These are phyloP conservation scores for Lasioglossum figueresi DNA, from an alignment of 2,888 invertebrate species.

Conservation along the genomic window DNA sequence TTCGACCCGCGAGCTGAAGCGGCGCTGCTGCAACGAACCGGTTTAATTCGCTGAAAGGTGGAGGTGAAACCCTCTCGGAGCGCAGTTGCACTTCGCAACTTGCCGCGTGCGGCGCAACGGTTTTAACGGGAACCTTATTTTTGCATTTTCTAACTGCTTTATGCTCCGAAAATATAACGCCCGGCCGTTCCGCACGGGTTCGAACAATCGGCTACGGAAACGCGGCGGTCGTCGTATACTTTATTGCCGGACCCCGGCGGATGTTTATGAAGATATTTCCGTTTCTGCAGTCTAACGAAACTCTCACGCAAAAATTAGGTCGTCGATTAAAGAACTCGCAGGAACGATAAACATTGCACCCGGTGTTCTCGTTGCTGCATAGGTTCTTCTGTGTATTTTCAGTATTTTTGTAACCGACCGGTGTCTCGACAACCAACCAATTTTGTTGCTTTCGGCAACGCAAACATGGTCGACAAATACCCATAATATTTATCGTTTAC, in stretches of 20 bases:
- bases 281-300: neutral
- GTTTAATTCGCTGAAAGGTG: conserved; percentile 15
- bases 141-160: neutral
- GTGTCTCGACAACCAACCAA: neutral
- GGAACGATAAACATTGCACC: neutral
- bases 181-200: neutral
- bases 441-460: neutral
- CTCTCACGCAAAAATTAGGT: neutral
- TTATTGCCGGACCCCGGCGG: neutral
- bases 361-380: neutral
- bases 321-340: neutral
- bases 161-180: neutral
- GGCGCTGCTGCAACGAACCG: conserved; percentile 12
- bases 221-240: neutral
- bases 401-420: neutral
- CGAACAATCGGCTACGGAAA: conserved; percentile 9
- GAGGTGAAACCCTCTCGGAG: neutral
- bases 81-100: neutral
- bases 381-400: neutral
- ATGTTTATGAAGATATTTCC: neutral
- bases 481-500: conserved; percentile 1
- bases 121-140: conserved; percentile 6
- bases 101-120: neutral
- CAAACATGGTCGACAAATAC: neutral
- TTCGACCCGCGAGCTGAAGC: conserved; percentile 17